phyloP scores from a whole-genome alignment of 2,888 invertebrate genomes.

The Lagria hirta region DNA sequence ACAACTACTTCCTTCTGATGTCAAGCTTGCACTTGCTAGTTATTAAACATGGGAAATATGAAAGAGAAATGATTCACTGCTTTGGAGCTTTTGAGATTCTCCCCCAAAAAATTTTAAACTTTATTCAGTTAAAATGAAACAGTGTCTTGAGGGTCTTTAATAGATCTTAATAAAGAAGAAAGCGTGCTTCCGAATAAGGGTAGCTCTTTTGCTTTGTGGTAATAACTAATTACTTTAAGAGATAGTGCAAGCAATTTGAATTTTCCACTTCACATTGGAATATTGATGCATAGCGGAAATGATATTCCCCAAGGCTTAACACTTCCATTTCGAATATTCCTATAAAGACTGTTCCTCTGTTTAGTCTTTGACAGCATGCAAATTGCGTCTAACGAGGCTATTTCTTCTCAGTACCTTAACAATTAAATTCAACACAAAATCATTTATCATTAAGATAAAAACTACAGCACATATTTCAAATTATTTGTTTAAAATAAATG shows the following conservation, averaged over 20 bases:
- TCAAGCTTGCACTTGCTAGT: conserved; percentile 27
- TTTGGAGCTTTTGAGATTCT: conserved; percentile 8
- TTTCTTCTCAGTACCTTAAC: too few relatives aligned
- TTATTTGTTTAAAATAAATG: too few relatives aligned
- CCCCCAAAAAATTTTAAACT: conserved; percentile 14
- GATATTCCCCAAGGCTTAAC: conserved; percentile 16
- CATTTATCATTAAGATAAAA: too few relatives aligned
- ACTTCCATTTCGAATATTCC: conserved; percentile 14
- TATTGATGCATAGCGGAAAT: conserved; percentile 15
- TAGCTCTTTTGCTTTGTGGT: conserved; percentile 16
- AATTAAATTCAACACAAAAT: too few relatives aligned
- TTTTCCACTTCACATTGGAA: conserved; percentile 20
- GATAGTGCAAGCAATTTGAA: conserved; percentile 22
- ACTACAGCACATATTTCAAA: too few relatives aligned
- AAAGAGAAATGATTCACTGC: conserved; percentile 23
- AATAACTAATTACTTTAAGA: conserved; percentile 23
- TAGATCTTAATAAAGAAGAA: conserved; percentile 18
- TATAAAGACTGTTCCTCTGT: conserved; percentile 4
- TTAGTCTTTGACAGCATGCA: conserved; percentile 5
- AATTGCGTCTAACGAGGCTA: too few relatives aligned
- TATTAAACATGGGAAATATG: conserved; percentile 25
- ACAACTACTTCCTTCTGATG: conserved; percentile 27
- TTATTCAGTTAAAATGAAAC: conserved; percentile 13
- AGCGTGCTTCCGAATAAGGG: conserved; percentile 6
- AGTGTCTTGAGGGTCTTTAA: conserved; percentile 17